A percentile compares a stretch with the other conserved stretches of the same genome.
Conservation (phyloP, 2,113 vertebrate species). For the Halcyon senegalensis region DNA sequence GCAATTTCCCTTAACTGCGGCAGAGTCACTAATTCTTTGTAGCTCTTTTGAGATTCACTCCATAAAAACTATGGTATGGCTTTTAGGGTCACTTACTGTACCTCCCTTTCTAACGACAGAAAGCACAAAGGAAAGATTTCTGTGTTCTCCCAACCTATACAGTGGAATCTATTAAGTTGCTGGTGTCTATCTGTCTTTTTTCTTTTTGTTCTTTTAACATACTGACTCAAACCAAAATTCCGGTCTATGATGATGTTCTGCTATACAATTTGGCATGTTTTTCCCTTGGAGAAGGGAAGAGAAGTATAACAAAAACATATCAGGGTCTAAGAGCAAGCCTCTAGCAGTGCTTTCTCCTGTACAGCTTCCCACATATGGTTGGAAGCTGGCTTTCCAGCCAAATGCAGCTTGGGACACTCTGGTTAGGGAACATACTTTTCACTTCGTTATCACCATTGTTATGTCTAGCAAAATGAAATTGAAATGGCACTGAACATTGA, state of each 20-base stretch:
- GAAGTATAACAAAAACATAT: background rate
- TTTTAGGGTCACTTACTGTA: background rate
- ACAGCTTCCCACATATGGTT: background rate
- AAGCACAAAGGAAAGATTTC: background rate
- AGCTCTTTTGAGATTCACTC: background rate
- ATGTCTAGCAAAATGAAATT: background rate
- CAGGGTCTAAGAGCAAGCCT: background rate
- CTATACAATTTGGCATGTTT: background rate
- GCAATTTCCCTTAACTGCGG: background rate
- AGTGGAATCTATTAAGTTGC: background rate
- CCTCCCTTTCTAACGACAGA: background rate
- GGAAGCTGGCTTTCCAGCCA: background rate
- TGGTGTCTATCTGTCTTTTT: background rate
- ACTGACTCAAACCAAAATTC: background rate
- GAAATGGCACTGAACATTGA: background rate
- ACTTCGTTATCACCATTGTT: background rate
- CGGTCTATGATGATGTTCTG: background rate
- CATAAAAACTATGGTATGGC: background rate
- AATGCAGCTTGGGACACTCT: background rate
- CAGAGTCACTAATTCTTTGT: background rate
- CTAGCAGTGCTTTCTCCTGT: background rate
- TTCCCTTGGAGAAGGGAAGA: background rate
- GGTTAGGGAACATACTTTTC: background rate
- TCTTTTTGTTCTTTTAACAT: background rate
- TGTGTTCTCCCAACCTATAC: background rate